phyloP scores from a whole-genome alignment of 2,113 vertebrate species.

The Zapus hudsonius region DNA sequence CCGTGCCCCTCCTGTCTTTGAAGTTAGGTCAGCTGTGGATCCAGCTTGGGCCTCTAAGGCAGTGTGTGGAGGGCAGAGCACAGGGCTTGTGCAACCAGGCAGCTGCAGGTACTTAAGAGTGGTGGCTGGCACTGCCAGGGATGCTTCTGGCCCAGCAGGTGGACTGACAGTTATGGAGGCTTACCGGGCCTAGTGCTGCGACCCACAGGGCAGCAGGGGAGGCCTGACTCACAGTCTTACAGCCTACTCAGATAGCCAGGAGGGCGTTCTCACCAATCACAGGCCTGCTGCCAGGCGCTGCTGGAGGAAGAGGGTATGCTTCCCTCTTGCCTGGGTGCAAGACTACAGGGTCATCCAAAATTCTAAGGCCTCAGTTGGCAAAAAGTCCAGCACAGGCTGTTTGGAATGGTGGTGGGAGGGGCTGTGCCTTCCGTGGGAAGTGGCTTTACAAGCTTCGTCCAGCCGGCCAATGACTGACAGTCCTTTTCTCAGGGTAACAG shows the following conservation, averaged over 20 bases:
- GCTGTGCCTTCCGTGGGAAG: background rate
- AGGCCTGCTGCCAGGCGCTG: background rate
- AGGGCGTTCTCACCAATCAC: background rate
- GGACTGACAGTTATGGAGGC: too few relatives aligned
- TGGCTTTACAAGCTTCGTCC: background rate
- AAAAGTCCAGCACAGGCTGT: background rate
- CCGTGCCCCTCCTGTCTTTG: background rate
- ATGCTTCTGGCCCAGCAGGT: background rate
- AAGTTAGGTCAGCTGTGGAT: background rate
- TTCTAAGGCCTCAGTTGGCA: background rate
- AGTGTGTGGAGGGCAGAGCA: rapidly evolving
- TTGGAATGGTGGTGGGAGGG: background rate
- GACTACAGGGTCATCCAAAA: background rate
- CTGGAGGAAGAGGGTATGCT: too few relatives aligned
- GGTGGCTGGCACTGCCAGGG: too few relatives aligned
- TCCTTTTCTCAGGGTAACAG: background rate
- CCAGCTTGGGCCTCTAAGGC: background rate
- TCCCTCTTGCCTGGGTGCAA: background rate
- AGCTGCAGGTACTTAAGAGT: background rate
- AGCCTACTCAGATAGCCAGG: background rate
- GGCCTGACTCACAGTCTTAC: too few relatives aligned
- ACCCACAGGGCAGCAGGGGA: background rate
- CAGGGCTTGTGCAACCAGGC: background rate
- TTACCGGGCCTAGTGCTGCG: background rate
- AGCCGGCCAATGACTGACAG: background rate